Evolutionary conservation across 2,888 invertebrate species (phyloP).

Genomic region (Aplocera efformata): DNA sequence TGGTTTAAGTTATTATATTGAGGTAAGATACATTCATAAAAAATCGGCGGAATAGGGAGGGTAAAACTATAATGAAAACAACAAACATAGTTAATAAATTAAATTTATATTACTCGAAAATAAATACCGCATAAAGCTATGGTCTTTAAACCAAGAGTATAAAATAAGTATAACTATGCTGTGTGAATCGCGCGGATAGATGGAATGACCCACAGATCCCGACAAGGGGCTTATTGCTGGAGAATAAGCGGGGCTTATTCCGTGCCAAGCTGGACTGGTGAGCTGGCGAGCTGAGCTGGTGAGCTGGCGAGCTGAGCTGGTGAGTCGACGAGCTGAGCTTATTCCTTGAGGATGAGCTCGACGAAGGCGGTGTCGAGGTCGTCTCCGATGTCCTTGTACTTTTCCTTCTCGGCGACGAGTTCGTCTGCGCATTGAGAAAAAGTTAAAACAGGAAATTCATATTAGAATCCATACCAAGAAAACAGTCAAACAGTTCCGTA

Average conservation of each 20-base stretch:
- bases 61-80: constrained; percentile 42
- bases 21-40: no score
- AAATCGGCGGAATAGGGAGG: no score
- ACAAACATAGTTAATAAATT: constrained; percentile 61
- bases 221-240: constrained; percentile 75
- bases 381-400: constrained; percentile 99
- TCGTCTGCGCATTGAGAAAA: constrained; percentile 85
- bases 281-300: constrained; percentile 51
- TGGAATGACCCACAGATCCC: constrained; percentile 29
- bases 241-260: constrained; percentile 85
- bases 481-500: no score
- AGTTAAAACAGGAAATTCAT: constrained; percentile 26
- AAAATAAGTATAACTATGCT: constrained; percentile 66
- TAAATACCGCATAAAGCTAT: constrained; percentile 77
- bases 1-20: no score
- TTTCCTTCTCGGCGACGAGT: constrained; percentile 98
- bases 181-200: constrained; percentile 55
- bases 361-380: constrained; percentile 99
- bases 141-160: constrained; percentile 71
- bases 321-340: constrained; percentile 39
- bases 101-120: constrained; percentile 73
- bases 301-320: constrained; percentile 62
- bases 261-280: constrained; percentile 76
- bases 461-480: constrained; percentile 13
- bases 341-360: constrained; percentile 90